Evolutionary conservation across 1,140 invertebrate genomes (phyloP).

Genomic region (Megalopta genalis): DNA sequence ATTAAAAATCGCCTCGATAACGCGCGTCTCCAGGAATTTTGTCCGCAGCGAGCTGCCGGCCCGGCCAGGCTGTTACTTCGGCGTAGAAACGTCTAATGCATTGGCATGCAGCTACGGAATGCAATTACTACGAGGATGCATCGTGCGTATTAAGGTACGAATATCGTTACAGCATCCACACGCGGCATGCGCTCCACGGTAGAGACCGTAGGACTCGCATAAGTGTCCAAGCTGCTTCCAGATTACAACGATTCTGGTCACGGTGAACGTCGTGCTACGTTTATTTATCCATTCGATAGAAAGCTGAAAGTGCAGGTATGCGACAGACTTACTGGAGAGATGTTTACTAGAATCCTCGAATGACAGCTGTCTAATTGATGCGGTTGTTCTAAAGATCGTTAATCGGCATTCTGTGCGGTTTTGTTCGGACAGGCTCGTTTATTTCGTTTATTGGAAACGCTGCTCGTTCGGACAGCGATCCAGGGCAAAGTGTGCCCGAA

Average conservation of each 20-base stretch:
- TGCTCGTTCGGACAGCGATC: too few relatives aligned
- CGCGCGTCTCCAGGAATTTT: background rate
- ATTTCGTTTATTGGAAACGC: background rate
- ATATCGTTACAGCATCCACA: slow-evolving; percentile 20
- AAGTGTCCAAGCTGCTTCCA: slow-evolving; percentile 14
- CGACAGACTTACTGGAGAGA: slow-evolving; percentile 45
- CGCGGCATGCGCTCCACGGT: slow-evolving; percentile 5
- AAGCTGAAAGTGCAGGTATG: slow-evolving; percentile 22
- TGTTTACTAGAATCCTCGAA: slow-evolving; percentile 7
- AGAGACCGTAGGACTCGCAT: background rate
- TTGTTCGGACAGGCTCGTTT: too few relatives aligned
- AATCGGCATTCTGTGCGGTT: background rate
- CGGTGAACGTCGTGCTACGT: background rate
- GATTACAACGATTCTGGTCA: background rate
- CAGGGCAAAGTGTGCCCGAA: too few relatives aligned
- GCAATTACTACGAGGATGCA: slow-evolving; percentile 39
- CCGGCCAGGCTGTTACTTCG: background rate
- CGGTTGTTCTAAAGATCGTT: slow-evolving; percentile 7
- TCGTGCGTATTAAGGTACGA: slow-evolving; percentile 8
- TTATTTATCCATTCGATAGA: background rate
- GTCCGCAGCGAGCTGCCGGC: background rate
- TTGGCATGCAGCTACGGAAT: slow-evolving; percentile 43
- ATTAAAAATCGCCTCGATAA: slow-evolving; percentile 15
- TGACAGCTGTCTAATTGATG: slow-evolving; percentile 7
- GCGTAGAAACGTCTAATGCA: slow-evolving; percentile 24